Evolutionary conservation across 2,888 invertebrate genomes (phyloP), one percentile per base, ranked within the genome.

Genomic region (Timema cristinae): DNA sequence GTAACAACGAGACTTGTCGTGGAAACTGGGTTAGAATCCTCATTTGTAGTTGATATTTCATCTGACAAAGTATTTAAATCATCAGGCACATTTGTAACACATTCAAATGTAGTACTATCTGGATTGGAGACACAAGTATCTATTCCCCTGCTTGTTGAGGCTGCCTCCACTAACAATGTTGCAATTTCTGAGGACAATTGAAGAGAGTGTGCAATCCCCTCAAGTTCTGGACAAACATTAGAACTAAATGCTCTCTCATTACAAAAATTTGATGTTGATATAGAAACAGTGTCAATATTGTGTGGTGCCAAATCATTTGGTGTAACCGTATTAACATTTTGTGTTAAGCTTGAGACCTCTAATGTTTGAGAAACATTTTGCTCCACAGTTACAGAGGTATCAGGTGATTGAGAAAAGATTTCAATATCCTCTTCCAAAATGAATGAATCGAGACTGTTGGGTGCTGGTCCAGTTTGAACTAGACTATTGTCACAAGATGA

Each of bases 11-110:
- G 2, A 54, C 11, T 13, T 13, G 63, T 47, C n/a, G 63, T 63
- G 9, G 63, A 63, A 63, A 63, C 63, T 9, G 32, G 63, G 47
- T 63, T 63, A 10, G 63, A 63, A 32, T 63, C 63, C 6, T 63
- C 63, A 48, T 13, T 48, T 7, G 63, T 63, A 13, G 63, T 63
- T 63, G 63, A 63, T 63, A 63, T 32, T 63, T 63, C 63, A 11
- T 32, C 48, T 13, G 32, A 32, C 63, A 48, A 48, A 63, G 47
- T 47, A 48, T 32, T 48, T 11, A 32, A 48, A 10, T 32, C 6
- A 11, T n/a, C 47, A 48, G 32, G 16, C 32, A 10, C 63, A 7
- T 32, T 6, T 16, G 63, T 47, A 15, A 8, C 32, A 11, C 32
- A 32, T 47, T 10, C 10, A 9, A 48, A 32, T 5, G 63, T 63